Evolutionary conservation across 2,888 invertebrate species (phyloP).

Genomic region (Enoplolaimus lenunculus): DNA sequence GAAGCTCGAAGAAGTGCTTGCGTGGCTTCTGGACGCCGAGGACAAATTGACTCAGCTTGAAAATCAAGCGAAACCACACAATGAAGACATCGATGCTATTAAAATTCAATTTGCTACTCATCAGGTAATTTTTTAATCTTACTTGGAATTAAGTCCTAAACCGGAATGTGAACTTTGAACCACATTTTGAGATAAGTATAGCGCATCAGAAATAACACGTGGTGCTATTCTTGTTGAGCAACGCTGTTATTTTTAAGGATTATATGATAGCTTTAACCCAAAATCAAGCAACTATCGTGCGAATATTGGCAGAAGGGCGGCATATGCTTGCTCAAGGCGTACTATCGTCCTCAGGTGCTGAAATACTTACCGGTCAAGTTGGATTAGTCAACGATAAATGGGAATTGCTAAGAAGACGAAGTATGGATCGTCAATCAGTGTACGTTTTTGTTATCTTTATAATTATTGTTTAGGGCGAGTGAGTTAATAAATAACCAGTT

Average conservation of each 20-base stretch:
- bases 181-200: too few relatives aligned
- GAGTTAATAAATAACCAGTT: too few relatives aligned
- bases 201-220: too few relatives aligned
- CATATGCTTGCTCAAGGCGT: neutral
- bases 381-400: neutral
- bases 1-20: slow-evolving; percentile 68
- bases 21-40: slow-evolving; percentile 74
- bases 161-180: too few relatives aligned
- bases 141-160: too few relatives aligned
- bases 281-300: neutral
- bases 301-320: neutral
- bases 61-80: slow-evolving; percentile 28
- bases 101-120: slow-evolving; percentile 63
- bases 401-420: neutral
- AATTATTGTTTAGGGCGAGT: neutral
- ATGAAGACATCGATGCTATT: slow-evolving; percentile 50
- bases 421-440: neutral
- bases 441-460: neutral
- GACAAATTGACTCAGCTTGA: slow-evolving; percentile 51
- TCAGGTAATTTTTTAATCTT: too few relatives aligned
- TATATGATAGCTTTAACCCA: neutral
- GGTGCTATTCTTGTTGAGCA: too few relatives aligned
- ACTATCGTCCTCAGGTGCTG: neutral
- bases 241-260: too few relatives aligned
- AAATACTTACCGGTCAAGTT: neutral